Percentiles rank a stretch among this genome's conserved stretches.
Evolutionary conservation across 2,113 vertebrate genomes (phyloP).

Genomic region (Pachypanchax playfairii): DNA sequence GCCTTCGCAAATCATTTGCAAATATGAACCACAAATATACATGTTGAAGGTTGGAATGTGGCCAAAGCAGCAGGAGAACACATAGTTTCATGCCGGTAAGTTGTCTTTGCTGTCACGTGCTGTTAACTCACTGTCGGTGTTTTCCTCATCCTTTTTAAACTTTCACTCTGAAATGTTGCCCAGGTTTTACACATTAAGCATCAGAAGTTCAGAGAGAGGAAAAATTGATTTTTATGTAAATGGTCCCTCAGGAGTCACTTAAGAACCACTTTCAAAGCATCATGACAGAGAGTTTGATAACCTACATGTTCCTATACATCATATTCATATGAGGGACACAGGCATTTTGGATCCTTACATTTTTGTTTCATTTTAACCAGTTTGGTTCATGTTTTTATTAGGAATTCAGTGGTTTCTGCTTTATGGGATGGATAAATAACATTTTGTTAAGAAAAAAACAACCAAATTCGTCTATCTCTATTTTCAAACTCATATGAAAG

Average conservation of each 20-base stretch:
- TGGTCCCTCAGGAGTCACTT: slow-evolving; percentile 42
- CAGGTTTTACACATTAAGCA: slow-evolving; percentile 33
- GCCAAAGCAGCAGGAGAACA: slow-evolving; percentile 35
- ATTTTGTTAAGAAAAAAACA: neutral
- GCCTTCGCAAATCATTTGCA: slow-evolving; percentile 54
- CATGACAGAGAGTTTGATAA: slow-evolving; percentile 19
- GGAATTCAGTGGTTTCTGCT: slow-evolving; percentile 3
- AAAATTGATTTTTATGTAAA: slow-evolving; percentile 43
- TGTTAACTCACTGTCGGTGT: slow-evolving; percentile 37
- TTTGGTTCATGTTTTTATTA: slow-evolving; percentile 14
- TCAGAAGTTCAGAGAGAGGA: slow-evolving; percentile 57
- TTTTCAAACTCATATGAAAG: neutral
- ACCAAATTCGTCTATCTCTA: neutral
- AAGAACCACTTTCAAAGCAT: slow-evolving; percentile 2
- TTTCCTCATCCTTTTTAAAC: slow-evolving; percentile 29
- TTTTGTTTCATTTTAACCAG: neutral
- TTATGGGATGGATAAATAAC: neutral
- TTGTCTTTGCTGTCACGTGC: slow-evolving; percentile 33
- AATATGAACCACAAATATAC: slow-evolving; percentile 36
- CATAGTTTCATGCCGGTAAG: slow-evolving; percentile 33
- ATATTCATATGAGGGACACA: slow-evolving; percentile 14
- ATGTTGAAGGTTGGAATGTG: slow-evolving; percentile 30
- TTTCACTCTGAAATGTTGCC: slow-evolving; percentile 26
- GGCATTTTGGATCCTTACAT: slow-evolving; percentile 4
- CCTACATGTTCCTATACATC: slow-evolving; percentile 6